A percentile compares a stretch with the other conserved stretches of the same genome.
Evolutionary conservation across 2,888 invertebrate species (phyloP).

Genomic region (Myopa testacea): DNA sequence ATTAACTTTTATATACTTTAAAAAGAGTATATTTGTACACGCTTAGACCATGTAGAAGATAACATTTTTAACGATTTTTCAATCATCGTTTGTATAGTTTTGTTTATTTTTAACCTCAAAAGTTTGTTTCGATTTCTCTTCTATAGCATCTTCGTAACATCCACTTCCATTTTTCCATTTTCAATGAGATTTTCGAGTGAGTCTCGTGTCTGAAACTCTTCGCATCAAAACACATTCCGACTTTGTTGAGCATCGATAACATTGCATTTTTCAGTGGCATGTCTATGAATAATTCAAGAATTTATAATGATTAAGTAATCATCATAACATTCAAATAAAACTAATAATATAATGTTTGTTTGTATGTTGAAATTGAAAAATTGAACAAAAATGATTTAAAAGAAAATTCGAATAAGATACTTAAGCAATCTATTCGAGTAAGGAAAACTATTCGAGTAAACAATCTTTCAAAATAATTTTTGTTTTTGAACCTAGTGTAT

Average conservation of each 20-base stretch:
- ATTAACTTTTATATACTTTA: no score
- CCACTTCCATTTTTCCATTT: neutral
- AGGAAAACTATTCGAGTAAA: no score
- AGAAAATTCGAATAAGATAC: neutral
- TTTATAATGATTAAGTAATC: constrained; percentile 29
- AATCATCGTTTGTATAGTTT: neutral
- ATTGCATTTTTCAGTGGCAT: constrained; percentile 24
- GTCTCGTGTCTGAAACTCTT: no score
- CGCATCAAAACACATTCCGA: no score
- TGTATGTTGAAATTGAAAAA: neutral
- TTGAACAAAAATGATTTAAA: neutral
- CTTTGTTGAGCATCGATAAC: no score
- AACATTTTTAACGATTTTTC: no score
- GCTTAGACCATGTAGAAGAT: no score
- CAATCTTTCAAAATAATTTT: no score
- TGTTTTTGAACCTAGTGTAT: no score
- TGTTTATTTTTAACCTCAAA: neutral
- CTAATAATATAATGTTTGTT: no score
- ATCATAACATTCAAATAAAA: constrained; percentile 19
- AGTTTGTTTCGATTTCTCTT: neutral
- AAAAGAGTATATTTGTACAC: no score
- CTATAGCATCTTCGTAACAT: neutral
- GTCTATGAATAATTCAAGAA: constrained; percentile 30
- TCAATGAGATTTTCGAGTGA: neutral
- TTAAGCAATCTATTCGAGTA: no score